Evolutionary conservation across 1,140 invertebrate species (phyloP).

Genomic region (Gryllus bimaculatus): DNA sequence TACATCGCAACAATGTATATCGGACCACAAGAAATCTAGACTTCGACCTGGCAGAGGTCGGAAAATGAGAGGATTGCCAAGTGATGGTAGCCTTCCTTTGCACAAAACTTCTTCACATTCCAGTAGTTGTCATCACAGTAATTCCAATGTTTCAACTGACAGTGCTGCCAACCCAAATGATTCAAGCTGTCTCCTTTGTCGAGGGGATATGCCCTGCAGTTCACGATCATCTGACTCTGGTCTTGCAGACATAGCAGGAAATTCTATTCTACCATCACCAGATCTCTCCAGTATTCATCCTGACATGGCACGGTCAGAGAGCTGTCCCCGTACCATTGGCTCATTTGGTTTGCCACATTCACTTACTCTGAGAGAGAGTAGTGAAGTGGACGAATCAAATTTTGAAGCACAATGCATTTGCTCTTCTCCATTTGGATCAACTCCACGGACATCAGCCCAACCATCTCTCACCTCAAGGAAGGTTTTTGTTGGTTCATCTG

Average conservation of each 20-base stretch:
- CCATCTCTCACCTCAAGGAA: constrained; percentile 43
- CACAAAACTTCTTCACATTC: neutral
- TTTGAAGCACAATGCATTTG: constrained; percentile 61
- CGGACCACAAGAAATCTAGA: neutral
- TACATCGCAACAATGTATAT: neutral
- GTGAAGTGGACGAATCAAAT: constrained; percentile 52
- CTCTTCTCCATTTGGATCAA: constrained; percentile 60
- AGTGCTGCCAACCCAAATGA: neutral
- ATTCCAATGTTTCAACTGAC: neutral
- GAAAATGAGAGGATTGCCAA: neutral
- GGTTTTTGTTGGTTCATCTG: constrained; percentile 37
- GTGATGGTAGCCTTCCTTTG: neutral
- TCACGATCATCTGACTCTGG: constrained; percentile 66
- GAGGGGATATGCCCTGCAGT: constrained; percentile 27
- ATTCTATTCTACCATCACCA: constrained; percentile 39
- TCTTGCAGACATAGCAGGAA: constrained; percentile 57
- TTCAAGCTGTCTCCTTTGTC: neutral
- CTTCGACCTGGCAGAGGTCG: neutral
- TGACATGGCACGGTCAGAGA: neutral
- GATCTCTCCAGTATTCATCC: constrained; percentile 33
- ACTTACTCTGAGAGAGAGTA: constrained; percentile 20
- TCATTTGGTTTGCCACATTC: neutral
- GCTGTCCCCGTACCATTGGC: neutral
- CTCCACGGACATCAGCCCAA: constrained; percentile 48
- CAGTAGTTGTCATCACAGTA: neutral